phyloP scores from a whole-genome alignment of 2,888 invertebrate species.

The Euclidia mi region DNA sequence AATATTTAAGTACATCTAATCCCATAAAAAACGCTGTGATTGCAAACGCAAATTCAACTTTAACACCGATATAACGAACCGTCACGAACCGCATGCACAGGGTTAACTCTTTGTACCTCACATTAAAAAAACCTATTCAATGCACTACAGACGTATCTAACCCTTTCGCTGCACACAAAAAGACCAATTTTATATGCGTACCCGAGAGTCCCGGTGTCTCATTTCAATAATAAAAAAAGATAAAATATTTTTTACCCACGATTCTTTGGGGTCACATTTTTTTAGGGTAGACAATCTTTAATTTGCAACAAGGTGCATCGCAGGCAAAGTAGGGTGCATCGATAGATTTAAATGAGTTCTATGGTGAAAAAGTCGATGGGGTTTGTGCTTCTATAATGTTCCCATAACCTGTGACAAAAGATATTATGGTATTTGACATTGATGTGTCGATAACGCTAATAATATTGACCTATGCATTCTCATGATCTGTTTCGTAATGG shows the following conservation, averaged over 20 bases:
- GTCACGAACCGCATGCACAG: slow-evolving; percentile 82
- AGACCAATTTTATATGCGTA: slow-evolving; percentile 88
- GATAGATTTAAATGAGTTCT: slow-evolving; percentile 86
- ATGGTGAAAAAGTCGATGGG: slow-evolving; percentile 81
- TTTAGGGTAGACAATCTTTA: slow-evolving; percentile 86
- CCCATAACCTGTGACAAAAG: slow-evolving; percentile 78
- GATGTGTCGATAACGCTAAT: slow-evolving; percentile 75
- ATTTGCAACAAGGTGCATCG: slow-evolving; percentile 90
- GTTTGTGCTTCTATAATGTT: slow-evolving; percentile 74
- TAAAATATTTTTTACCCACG: slow-evolving; percentile 89
- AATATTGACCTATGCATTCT: slow-evolving; percentile 65
- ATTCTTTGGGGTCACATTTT: slow-evolving; percentile 87
- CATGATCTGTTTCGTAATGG: slow-evolving; percentile 52
- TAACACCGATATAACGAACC: slow-evolving; percentile 85
- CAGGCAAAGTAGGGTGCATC: slow-evolving; percentile 79
- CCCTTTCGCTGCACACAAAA: slow-evolving; percentile 81
- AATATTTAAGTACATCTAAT: slow-evolving; percentile 6
- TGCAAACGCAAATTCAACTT: slow-evolving; percentile 79
- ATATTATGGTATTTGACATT: slow-evolving; percentile 79
- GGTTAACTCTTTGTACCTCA: slow-evolving; percentile 70
- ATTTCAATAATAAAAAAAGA: slow-evolving; percentile 88
- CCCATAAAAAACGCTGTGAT: slow-evolving; percentile 31
- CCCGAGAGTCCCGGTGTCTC: slow-evolving; percentile 80
- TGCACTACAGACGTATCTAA: slow-evolving; percentile 73
- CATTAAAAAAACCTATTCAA: slow-evolving; percentile 73